phyloP scores from a whole-genome alignment of 2,113 vertebrate genomes.

The Microtus pennsylvanicus region DNA sequence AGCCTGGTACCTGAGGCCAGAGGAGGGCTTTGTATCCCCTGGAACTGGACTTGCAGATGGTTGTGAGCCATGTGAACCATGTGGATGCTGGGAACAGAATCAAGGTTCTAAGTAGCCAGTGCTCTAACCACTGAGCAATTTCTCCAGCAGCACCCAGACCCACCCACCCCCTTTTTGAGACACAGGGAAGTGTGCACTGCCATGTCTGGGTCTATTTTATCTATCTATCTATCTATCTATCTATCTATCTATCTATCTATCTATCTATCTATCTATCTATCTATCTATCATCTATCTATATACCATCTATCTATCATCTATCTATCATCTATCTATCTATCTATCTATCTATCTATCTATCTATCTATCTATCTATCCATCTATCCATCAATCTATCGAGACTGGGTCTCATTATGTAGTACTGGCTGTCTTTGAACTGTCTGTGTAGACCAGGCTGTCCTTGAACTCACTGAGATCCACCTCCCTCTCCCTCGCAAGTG shows the following conservation, averaged over 20 bases:
- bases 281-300: too few relatives aligned
- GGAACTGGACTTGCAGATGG: not conserved
- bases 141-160: not conserved
- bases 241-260: too few relatives aligned
- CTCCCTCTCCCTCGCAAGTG: not conserved
- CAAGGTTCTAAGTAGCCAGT: not conserved
- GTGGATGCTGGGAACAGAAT: not conserved
- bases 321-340: too few relatives aligned
- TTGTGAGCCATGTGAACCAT: not conserved
- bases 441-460: not conserved
- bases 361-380: too few relatives aligned
- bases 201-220: not conserved
- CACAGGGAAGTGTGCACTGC: not conserved
- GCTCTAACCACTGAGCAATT: not conserved
- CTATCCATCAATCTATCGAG: not conserved
- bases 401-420: not conserved
- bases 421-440: not conserved
- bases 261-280: too few relatives aligned
- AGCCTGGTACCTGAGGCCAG: not conserved
- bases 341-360: too few relatives aligned
- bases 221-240: too few relatives aligned
- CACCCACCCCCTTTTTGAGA: not conserved
- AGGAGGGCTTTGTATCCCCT: not conserved
- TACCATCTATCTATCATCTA: too few relatives aligned
- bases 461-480: not conserved